phyloP scores from a whole-genome alignment of 1,140 invertebrate species.

The Cyclargus thomasi region DNA sequence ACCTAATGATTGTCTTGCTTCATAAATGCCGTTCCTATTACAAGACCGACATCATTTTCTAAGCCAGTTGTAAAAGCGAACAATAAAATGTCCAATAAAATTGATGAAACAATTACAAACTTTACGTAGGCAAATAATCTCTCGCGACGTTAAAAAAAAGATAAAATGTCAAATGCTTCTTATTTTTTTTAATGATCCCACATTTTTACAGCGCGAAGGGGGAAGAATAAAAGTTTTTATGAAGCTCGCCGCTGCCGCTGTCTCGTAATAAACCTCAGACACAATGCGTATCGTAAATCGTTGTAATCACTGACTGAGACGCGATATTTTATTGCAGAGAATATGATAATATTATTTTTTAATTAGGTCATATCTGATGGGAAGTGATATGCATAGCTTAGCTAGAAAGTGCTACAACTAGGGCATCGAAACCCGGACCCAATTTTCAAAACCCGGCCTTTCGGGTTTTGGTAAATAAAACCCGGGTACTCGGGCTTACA shows the following conservation, averaged over 20 bases:
- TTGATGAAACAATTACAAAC: background rate
- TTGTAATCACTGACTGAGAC: conserved; percentile 35
- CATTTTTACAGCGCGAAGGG: conserved; percentile 5
- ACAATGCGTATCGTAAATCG: conserved; percentile 42
- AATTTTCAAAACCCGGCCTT: no score
- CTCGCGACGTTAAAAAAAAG: background rate
- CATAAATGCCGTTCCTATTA: background rate
- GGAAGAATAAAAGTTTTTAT: conserved; percentile 37
- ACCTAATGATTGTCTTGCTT: background rate
- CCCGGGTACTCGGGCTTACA: no score
- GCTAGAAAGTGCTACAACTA: no score
- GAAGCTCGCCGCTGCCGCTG: conserved; percentile 28
- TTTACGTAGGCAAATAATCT: background rate
- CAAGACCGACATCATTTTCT: background rate
- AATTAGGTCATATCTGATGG: no score
- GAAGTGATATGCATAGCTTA: no score
- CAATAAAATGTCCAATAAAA: background rate
- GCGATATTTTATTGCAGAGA: conserved; percentile 7
- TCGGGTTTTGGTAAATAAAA: no score
- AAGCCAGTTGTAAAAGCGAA: background rate
- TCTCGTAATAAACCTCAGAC: conserved; percentile 33
- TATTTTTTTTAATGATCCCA: background rate
- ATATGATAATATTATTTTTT: no score
- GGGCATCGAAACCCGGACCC: no score
- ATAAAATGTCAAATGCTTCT: conserved; percentile 1